Conservation (phyloP, 2,888 invertebrate genomes). For the Drosophila barbarae region DNA sequence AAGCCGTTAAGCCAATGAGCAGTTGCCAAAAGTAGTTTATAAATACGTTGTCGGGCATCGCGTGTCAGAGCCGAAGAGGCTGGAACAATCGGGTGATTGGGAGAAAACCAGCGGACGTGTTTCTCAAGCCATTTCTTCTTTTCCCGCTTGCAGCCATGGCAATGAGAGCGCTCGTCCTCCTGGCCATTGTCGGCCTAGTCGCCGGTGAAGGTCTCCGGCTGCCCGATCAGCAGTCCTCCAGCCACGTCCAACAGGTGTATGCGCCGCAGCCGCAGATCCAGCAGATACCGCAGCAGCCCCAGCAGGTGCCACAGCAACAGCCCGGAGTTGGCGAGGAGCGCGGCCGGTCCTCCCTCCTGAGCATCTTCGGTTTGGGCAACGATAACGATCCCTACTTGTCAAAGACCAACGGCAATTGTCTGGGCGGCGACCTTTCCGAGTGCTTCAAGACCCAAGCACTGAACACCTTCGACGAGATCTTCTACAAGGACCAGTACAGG, state of each 20-base stretch:
- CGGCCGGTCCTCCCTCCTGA: conserved; percentile 85
- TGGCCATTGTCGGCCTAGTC: conserved; percentile 80
- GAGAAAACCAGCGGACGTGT: conserved; percentile 64
- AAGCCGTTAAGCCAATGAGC: conserved; percentile 44
- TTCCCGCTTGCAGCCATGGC: conserved; percentile 69
- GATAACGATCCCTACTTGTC: conserved; percentile 89
- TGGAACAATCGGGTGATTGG: conserved; percentile 40
- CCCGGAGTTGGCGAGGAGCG: conserved; percentile 77
- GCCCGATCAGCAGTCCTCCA: conserved; percentile 79
- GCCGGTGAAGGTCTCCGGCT: conserved; percentile 83
- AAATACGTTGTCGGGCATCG: conserved; percentile 25
- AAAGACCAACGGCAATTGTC: conserved; percentile 86
- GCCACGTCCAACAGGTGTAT: conserved; percentile 62
- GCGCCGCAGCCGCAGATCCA: conserved; percentile 62
- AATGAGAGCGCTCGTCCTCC: conserved; percentile 71
- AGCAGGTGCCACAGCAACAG: conserved; percentile 57
- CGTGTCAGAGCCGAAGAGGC: conserved; percentile 40
- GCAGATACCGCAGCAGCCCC: conserved; percentile 51
- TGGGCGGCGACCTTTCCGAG: conserved; percentile 90
- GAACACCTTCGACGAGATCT: conserved; percentile 88
- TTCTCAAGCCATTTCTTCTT: conserved; percentile 43
- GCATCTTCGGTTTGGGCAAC: conserved; percentile 89
- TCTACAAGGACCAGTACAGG: conserved; percentile 83
- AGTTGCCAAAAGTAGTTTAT: conserved; percentile 45
- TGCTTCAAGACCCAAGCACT: conserved; percentile 91